Evolutionary conservation across 2,888 invertebrate genomes (phyloP).

Genomic region (Augochlorella aurata): DNA sequence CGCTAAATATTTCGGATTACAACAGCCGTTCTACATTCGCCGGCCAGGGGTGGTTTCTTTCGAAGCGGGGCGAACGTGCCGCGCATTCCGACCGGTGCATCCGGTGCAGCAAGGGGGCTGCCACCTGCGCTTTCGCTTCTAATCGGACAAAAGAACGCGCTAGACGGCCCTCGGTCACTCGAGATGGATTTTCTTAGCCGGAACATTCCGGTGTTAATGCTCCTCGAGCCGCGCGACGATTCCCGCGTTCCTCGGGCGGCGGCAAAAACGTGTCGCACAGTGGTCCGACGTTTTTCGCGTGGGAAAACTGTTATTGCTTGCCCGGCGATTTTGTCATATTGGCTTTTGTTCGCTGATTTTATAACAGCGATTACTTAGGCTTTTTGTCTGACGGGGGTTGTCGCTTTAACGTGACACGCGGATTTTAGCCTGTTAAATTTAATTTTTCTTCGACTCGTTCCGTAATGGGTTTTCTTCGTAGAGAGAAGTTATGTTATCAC

Average conservation of each 20-base stretch:
- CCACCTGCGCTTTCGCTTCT: conserved; percentile 47
- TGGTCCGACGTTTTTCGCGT: neutral
- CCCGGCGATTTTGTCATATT: no score
- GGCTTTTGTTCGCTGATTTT: no score
- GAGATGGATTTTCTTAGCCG: conserved; percentile 60
- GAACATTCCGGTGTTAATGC: conserved; percentile 58
- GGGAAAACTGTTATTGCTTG: neutral
- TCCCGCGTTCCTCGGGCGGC: conserved; percentile 36
- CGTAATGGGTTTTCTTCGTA: no score
- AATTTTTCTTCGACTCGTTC: no score
- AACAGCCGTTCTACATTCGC: conserved; percentile 39
- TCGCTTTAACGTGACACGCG: no score
- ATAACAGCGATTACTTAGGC: no score
- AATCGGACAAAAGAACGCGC: conserved; percentile 59
- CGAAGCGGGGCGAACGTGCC: conserved; percentile 48
- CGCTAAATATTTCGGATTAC: conserved; percentile 35
- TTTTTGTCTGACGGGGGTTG: no score
- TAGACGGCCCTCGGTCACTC: conserved; percentile 40
- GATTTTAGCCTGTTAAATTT: no score
- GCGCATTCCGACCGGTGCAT: conserved; percentile 49
- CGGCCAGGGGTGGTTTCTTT: conserved; percentile 34
- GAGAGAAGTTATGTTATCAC: no score
- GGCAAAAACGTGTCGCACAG: conserved; percentile 19
- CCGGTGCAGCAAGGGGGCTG: neutral
- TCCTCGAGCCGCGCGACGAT: conserved; percentile 26